Base-by-base conservation (phyloP, 2,113 vertebrate species). In the Progne subis region DNA sequence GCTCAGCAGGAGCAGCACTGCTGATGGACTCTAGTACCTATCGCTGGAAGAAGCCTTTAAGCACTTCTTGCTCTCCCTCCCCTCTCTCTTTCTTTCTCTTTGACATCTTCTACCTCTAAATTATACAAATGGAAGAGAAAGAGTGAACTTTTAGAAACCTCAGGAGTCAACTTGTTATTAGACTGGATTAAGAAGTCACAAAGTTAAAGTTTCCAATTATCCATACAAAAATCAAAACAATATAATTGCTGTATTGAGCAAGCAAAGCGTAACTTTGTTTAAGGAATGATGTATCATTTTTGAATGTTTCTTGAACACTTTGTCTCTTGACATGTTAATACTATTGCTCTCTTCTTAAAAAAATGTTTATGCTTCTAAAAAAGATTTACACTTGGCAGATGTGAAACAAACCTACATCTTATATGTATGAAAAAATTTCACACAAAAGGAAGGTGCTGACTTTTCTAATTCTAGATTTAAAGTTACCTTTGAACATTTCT, bases 1-100 rank as follows among this genome's bases (percentile, higher is more conserved):
- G 83, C 94, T 95, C 92, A 92, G 95, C 94, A 94, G 86, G 63
- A 94, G 85, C 9, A 94, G 56, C 34, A 26, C 13, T 88, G 78
- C 82, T 88, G 88, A 85, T 56, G 63, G 90, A 65, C 86, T 85
- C 44, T 63, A 75, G 70, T 80, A 91, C 67, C 91, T 84, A 93
- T 47, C 0, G 0, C 41, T 77, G 68, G 76, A 95, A 94, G 76
- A 92, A 94, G 47, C 60, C 63, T 92, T 76, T 78, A 60, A 92
- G 32, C 74, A n/a, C 56, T 49, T 69, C 37, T 79, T 12, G 3
- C 24, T 43, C 11, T 56, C 20, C 32, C 37, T 39, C 18, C 15
- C 16, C 5, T 41, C 32, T 68, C 23, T 67, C 29, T 43, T 34
- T 68, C 24, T 83, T 31, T 65, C 19, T 47, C 8, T 69, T 55